Evolutionary conservation across 2,113 vertebrate species (phyloP), one percentile per base, ranked within the genome.

Genomic region (Nibea coibor): DNA sequence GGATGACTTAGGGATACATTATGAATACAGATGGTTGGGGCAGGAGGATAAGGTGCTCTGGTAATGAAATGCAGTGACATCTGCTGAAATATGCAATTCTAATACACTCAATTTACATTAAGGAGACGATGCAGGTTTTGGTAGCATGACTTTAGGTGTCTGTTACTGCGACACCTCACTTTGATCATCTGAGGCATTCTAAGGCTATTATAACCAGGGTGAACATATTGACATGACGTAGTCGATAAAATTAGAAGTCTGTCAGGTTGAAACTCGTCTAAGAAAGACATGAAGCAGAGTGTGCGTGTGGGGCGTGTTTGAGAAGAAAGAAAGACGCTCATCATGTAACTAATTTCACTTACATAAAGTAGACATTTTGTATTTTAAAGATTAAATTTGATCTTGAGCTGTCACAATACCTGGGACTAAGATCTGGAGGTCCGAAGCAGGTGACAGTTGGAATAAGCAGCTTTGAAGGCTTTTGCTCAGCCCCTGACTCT

Each of bases 341-440:
- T 35, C 31, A 47, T 47, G 45, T 15, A 15, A 48, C 14, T 48
- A 5, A 48, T 48, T 1, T 48, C 11, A 45, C 11, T 45, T 39
- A 39, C 35, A 39, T 39, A 9, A 9, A 39, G 35, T 39, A 39
- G 8, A 39, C 35, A 39, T 39, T 39, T 39, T 39, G 3, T 42
- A 19, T 65, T 22, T 22, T 67, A 28, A 11, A 71, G 51, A 35
- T 35, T 35, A 8, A 35, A 72, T 14, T 26, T 42, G 7, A 72
- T 7, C n/a, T n/a, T n/a, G n/a, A 20, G 19, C 1, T 22, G 22
- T 47, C 1, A 16, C 15, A 19, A 20, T 91, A 99, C 97, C 97
- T 96, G 80, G 97, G 97, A 79, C 97, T 98, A 75, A 99, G 96
- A 68, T 98, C 96, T 0, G 96, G 95, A 9, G 97, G 94, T 19